These are phyloP conservation scores for Spisula subtruncata DNA, from an alignment of 2,888 invertebrate genomes.

Conservation along the genomic window DNA sequence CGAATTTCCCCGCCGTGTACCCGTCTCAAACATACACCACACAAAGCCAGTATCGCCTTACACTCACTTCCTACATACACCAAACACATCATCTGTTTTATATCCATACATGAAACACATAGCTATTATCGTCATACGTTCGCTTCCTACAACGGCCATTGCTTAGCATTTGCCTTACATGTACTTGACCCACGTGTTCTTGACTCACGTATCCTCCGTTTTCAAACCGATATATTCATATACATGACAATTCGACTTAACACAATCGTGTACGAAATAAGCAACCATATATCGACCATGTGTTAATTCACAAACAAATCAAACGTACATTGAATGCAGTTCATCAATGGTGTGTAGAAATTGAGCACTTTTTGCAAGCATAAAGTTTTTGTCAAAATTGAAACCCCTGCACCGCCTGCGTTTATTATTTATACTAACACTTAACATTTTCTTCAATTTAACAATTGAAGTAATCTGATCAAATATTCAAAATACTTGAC, in stretches of 20 bases:
- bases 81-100: too few relatives aligned
- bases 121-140: too few relatives aligned
- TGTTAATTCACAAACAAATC: neutral
- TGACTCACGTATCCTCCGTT: neutral
- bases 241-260: neutral
- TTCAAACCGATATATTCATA: neutral
- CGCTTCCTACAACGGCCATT: too few relatives aligned
- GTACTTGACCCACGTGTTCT: too few relatives aligned
- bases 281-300: neutral
- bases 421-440: neutral
- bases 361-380: constrained; percentile 2
- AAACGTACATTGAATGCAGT: neutral
- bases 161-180: too few relatives aligned
- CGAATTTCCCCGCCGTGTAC: too few relatives aligned
- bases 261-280: neutral
- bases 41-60: neutral
- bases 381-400: neutral
- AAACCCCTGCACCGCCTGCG: neutral
- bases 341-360: neutral
- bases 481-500: neutral
- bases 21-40: too few relatives aligned
- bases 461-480: neutral
- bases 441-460: too few relatives aligned
- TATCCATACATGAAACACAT: too few relatives aligned
- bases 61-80: too few relatives aligned